These are phyloP conservation scores for Anoplolepis gracilipes DNA, from an alignment of 1,140 invertebrate species.

Conservation along the genomic window DNA sequence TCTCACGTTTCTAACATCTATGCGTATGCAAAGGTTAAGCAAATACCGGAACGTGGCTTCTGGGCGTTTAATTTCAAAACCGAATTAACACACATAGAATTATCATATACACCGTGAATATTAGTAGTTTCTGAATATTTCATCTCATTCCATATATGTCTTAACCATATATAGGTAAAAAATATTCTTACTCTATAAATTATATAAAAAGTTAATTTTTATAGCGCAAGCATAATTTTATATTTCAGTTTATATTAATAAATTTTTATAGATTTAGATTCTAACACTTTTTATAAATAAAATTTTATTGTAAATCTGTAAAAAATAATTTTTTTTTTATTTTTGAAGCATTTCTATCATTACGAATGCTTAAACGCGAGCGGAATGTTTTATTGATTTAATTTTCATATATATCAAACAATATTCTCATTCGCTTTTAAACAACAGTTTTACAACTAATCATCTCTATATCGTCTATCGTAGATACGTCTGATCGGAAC, in stretches of 20 bases:
- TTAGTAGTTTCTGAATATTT: neutral
- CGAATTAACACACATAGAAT: constrained; percentile 25
- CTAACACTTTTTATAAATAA: neutral
- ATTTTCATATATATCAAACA: neutral
- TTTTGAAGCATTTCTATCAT: neutral
- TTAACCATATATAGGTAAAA: neutral
- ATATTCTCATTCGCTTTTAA: neutral
- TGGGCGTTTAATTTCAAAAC: constrained; percentile 37
- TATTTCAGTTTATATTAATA: neutral
- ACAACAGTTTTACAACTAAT: neutral
- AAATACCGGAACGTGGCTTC: constrained; percentile 19
- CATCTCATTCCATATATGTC: neutral
- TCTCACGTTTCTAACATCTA: constrained; percentile 6
- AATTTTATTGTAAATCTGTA: neutral
- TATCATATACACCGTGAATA: neutral
- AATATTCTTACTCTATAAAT: neutral
- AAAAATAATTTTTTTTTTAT: neutral
- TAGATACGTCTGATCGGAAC: constrained; percentile 11
- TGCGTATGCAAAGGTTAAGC: constrained; percentile 34
- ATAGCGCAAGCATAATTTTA: neutral
- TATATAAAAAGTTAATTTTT: neutral
- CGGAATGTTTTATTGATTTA: neutral
- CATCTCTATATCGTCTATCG: neutral
- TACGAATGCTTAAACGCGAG: neutral
- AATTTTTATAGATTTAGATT: neutral